Conservation (phyloP, 2,797 vertebrate species). For the Sphenopsis melanotis region DNA sequence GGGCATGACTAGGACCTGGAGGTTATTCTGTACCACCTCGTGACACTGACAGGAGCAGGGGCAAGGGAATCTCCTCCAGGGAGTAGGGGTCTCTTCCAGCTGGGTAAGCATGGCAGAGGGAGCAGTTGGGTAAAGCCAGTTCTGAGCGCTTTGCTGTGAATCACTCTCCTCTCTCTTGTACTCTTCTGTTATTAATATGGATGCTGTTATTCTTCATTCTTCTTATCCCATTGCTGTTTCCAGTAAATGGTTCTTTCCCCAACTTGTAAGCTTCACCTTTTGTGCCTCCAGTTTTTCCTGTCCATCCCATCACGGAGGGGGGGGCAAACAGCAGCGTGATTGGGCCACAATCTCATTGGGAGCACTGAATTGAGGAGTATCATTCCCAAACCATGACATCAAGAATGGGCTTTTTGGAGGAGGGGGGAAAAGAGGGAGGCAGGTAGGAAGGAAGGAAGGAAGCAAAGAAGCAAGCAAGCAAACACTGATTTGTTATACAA, state of each 20-base stretch:
- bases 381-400: background rate
- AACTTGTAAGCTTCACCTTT: background rate
- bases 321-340: too few relatives aligned
- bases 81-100: background rate
- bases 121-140: background rate
- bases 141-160: background rate
- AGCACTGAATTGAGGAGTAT: background rate
- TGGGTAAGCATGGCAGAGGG: background rate
- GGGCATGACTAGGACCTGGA: background rate
- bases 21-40: background rate
- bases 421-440: fast-evolving
- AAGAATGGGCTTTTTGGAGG: background rate
- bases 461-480: background rate
- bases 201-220: background rate
- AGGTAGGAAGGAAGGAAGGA: background rate
- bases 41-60: background rate
- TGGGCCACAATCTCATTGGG: background rate
- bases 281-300: background rate
- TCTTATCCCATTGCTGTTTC: background rate
- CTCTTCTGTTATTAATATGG: background rate
- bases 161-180: fast-evolving
- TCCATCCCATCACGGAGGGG: too few relatives aligned
- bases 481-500: background rate
- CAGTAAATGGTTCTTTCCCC: background rate
- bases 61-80: background rate